These are phyloP conservation scores for Ceuthmochares aereus DNA, from an alignment of 2,113 vertebrate species.

Conservation along the genomic window DNA sequence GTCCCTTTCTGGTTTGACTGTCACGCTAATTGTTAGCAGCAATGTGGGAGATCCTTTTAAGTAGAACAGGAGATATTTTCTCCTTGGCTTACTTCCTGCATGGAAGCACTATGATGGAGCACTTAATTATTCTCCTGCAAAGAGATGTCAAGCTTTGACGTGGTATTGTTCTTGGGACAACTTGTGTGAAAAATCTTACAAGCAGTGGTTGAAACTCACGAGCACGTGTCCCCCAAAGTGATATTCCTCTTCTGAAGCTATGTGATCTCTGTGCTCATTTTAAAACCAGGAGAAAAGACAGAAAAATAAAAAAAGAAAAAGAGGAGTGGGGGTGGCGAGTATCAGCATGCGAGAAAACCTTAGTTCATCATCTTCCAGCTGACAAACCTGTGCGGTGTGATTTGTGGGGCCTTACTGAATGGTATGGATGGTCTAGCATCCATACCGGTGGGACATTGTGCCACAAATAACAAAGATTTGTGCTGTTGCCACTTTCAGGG, in stretches of 20 bases:
- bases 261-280: neutral
- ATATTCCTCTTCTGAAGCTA: neutral
- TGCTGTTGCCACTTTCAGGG: neutral
- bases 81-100: neutral
- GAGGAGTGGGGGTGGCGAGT: neutral
- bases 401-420: neutral
- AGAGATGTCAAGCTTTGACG: neutral
- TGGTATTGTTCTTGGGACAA: neutral
- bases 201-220: neutral
- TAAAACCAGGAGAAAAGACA: neutral
- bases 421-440: neutral
- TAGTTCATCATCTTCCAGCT: neutral
- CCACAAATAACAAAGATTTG: neutral
- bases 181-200: neutral
- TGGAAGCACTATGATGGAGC: neutral
- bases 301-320: neutral
- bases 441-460: neutral
- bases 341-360: neutral
- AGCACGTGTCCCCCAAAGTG: neutral
- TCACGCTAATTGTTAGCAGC: neutral
- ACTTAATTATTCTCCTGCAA: neutral
- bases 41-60: neutral
- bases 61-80: neutral
- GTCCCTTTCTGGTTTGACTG: neutral
- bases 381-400: neutral